These are phyloP conservation scores for Ellobius talpinus DNA, from an alignment of 2,113 vertebrate species.

Conservation along the genomic window DNA sequence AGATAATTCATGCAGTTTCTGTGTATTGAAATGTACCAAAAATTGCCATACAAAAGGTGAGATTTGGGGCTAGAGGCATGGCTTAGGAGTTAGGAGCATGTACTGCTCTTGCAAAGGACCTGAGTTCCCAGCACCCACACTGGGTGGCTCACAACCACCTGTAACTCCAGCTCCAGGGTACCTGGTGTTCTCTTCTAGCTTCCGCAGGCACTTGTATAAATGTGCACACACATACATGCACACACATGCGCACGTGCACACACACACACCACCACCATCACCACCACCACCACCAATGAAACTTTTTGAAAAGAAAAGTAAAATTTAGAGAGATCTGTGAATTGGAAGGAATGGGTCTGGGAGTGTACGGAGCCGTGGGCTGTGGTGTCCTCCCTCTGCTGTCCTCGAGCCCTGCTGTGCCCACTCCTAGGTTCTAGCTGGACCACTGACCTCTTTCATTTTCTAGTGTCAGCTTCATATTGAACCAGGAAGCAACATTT, in stretches of 20 bases:
- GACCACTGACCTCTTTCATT: neutral
- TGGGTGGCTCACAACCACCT: neutral
- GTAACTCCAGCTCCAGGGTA: neutral
- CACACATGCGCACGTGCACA: too few relatives aligned
- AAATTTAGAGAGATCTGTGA: neutral
- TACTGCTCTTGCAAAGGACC: neutral
- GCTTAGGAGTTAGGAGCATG: neutral
- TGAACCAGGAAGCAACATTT: neutral
- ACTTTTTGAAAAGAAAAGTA: neutral
- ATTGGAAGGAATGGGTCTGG: neutral
- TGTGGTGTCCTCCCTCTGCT: neutral
- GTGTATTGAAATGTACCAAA: neutral
- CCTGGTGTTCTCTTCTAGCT: neutral
- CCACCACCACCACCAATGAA: neutral
- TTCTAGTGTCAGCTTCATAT: neutral
- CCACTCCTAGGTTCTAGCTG: neutral
- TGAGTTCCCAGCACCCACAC: neutral
- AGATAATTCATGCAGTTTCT: neutral
- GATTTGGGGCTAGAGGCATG: neutral
- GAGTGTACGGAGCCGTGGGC: too few relatives aligned
- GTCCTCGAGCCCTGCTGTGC: rapidly evolving
- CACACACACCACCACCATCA: too few relatives aligned
- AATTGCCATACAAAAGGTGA: neutral
- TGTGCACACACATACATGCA: neutral
- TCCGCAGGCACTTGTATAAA: neutral